phyloP scores from a whole-genome alignment of 2,113 vertebrate species.

The Scortum barcoo region DNA sequence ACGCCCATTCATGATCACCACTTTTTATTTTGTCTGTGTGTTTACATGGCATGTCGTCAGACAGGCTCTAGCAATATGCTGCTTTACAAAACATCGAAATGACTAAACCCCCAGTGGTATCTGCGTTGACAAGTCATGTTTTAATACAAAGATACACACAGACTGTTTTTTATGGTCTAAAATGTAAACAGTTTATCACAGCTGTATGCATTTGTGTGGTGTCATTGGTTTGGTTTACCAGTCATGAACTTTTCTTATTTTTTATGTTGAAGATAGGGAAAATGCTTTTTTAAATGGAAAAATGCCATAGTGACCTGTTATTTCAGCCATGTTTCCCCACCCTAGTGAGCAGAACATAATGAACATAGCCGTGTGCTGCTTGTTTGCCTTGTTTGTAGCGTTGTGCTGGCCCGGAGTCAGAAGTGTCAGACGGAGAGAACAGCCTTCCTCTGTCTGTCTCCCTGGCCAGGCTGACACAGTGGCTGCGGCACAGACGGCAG shows the following conservation, averaged over 20 bases:
- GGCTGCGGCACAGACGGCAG: constrained; percentile 81
- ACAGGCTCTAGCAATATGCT: background rate
- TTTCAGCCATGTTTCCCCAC: constrained; percentile 33
- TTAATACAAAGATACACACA: background rate
- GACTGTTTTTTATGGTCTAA: background rate
- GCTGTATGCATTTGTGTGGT: background rate
- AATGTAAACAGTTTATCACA: background rate
- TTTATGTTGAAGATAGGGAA: background rate
- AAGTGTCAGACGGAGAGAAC: constrained; percentile 77
- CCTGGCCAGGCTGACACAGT: constrained; percentile 65
- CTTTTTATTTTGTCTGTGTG: constrained; percentile 24
- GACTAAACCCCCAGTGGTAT: constrained; percentile 15
- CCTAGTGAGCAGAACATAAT: background rate
- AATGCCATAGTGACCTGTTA: constrained; percentile 17
- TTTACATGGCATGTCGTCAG: constrained; percentile 25
- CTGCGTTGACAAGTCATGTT: background rate
- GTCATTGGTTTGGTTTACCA: background rate
- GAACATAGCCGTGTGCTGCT: constrained; percentile 46
- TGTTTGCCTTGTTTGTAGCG: constrained; percentile 56
- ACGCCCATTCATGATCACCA: constrained; percentile 7
- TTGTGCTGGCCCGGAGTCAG: constrained; percentile 69
- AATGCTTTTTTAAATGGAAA: constrained; percentile 10
- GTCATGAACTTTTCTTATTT: background rate
- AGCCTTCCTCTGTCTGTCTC: constrained; percentile 73
- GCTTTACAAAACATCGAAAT: constrained; percentile 23